Evolutionary conservation across 1,140 invertebrate species (phyloP).

Genomic region (Tetranychus urticae): DNA sequence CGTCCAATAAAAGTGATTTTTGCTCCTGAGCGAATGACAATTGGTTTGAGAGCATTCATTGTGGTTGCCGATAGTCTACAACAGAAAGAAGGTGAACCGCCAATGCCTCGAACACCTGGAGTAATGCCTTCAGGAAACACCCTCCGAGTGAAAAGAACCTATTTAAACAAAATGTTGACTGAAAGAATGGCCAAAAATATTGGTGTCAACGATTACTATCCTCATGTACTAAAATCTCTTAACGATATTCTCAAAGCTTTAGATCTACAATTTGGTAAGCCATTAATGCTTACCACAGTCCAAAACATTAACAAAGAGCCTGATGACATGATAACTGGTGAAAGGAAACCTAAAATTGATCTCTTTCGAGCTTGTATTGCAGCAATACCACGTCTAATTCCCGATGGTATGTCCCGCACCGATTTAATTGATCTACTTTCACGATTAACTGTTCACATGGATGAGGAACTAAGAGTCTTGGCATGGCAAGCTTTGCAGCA

Average conservation of each 20-base stretch:
- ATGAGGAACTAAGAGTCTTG: constrained; percentile 39
- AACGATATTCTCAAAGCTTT: constrained; percentile 82
- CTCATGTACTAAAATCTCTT: constrained; percentile 78
- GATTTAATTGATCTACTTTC: constrained; percentile 80
- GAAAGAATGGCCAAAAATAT: constrained; percentile 85
- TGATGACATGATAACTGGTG: constrained; percentile 84
- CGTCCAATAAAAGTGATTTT: constrained; percentile 78
- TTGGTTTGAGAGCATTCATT: constrained; percentile 81
- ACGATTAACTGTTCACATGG: constrained; percentile 56
- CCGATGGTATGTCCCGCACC: constrained; percentile 77
- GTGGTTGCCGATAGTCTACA: constrained; percentile 95
- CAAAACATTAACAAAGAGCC: constrained; percentile 81
- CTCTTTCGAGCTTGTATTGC: constrained; percentile 93
- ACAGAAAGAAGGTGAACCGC: constrained; percentile 93
- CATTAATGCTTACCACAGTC: constrained; percentile 79
- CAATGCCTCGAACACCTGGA: constrained; percentile 83
- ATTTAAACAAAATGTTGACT: constrained; percentile 80
- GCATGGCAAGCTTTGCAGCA: constrained; percentile 91
- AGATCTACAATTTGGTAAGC: constrained; percentile 84
- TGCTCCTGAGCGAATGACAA: constrained; percentile 94
- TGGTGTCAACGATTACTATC: constrained; percentile 86
- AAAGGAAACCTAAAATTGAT: constrained; percentile 93
- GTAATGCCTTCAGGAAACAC: constrained; percentile 85
- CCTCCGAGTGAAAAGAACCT: constrained; percentile 81
- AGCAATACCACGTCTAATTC: constrained; percentile 85